A percentile compares a stretch with the other conserved stretches of the same genome.
phyloP scores from a whole-genome alignment of 2,797 vertebrate genomes.

The Gymnopithys bicolor region DNA sequence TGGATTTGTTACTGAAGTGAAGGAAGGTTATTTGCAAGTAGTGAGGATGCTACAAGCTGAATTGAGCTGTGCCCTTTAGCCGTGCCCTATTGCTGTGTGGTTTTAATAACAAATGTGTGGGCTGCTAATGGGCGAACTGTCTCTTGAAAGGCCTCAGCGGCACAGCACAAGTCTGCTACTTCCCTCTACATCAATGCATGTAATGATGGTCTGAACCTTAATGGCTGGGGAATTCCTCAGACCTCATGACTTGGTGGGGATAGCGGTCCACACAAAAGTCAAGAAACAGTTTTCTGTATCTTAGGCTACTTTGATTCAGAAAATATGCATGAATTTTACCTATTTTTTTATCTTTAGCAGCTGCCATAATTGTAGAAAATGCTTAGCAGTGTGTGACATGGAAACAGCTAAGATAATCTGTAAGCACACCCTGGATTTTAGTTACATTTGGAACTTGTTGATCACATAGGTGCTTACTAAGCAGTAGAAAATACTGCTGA shows the following conservation, averaged over 20 bases:
- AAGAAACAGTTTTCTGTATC: not conserved
- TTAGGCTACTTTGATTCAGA: not conserved
- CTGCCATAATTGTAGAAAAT: not conserved
- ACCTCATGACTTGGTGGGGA: not conserved
- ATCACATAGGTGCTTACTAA: rapidly evolving
- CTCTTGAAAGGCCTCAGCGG: not conserved
- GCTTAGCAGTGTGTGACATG: not conserved
- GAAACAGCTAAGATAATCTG: not conserved
- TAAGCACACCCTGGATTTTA: not conserved
- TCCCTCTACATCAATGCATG: rapidly evolving
- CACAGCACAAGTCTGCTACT: not conserved
- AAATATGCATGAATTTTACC: not conserved
- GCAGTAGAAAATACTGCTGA: not conserved
- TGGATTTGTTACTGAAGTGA: not conserved
- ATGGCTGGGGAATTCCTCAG: not conserved
- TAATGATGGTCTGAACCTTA: not conserved
- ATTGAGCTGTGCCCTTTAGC: not conserved
- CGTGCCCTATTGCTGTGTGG: not conserved
- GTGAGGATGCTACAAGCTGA: not conserved
- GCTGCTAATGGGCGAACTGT: not conserved
- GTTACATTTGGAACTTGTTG: not conserved
- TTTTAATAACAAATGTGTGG: not conserved
- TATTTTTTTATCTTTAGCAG: not conserved
- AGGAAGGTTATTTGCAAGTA: not conserved
- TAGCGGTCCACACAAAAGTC: rapidly evolving